These are phyloP conservation scores for Pollenia labialis DNA, from an alignment of 2,888 invertebrate species.

Conservation along the genomic window DNA sequence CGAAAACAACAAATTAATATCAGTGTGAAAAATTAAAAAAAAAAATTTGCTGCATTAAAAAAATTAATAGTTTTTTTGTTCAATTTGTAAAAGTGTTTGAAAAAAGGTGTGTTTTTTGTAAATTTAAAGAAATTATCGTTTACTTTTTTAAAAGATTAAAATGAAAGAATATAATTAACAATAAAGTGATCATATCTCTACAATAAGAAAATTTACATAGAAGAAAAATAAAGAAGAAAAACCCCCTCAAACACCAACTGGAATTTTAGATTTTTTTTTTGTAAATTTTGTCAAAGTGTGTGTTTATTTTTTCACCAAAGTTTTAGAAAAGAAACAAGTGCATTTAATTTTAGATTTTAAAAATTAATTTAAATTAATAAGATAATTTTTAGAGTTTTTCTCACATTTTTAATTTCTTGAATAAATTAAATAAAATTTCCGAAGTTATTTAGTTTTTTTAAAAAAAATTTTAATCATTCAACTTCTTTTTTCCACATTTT, in stretches of 20 bases:
- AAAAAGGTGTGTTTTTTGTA: conserved; percentile 12
- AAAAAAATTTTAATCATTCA: conserved; percentile 48
- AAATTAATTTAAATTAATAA: conserved; percentile 8
- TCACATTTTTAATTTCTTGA: conserved; percentile 1
- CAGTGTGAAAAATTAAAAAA: conserved; percentile 30
- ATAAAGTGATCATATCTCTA: conserved; percentile 68
- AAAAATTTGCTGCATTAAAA: conserved; percentile 22
- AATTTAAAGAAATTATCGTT: background rate
- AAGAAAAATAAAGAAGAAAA: conserved; percentile 53
- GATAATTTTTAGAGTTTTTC: conserved; percentile 5
- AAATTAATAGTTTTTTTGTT: background rate
- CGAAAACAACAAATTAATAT: conserved; percentile 1
- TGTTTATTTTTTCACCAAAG: conserved; percentile 9
- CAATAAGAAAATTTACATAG: conserved; percentile 40
- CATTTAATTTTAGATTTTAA: conserved; percentile 28
- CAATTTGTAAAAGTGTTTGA: conserved; percentile 5
- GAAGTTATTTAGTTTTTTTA: conserved; percentile 27
- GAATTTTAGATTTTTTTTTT: conserved; percentile 28
- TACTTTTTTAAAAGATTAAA: background rate
- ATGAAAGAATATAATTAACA: background rate
- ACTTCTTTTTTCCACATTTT: conserved; percentile 52
- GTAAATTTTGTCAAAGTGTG: conserved; percentile 12
- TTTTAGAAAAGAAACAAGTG: conserved; percentile 34
- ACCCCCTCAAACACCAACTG: conserved; percentile 65
- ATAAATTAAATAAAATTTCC: background rate